Conservation (phyloP, 2,797 vertebrate species). For the Syngnathus acus region DNA sequence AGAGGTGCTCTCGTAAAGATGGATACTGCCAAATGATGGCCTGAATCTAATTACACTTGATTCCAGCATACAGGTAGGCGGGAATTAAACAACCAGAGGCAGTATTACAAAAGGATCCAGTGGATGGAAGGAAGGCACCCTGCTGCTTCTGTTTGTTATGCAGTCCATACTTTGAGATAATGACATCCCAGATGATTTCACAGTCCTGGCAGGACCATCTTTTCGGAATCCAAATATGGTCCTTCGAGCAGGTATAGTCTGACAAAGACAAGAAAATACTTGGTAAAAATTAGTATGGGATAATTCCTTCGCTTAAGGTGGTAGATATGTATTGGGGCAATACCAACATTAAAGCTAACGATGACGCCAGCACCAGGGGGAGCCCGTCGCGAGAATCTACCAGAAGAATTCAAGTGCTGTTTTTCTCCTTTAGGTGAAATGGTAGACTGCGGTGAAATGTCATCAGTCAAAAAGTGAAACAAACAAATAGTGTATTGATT, state of each 20-base stretch:
- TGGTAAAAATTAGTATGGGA: not conserved
- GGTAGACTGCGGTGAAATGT: slow-evolving; percentile 13
- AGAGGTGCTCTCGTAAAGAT: not conserved
- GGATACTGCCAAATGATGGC: not conserved
- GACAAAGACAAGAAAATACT: not conserved
- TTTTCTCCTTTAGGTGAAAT: slow-evolving; percentile 20
- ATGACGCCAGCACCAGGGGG: not conserved
- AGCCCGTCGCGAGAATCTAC: not conserved
- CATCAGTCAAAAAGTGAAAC: slow-evolving; percentile 14
- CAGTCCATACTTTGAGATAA: not conserved
- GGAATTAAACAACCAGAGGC: not conserved
- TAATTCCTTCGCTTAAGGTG: too few relatives aligned
- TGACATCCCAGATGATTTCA: not conserved
- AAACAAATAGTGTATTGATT: slow-evolving; percentile 37
- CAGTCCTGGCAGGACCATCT: not conserved
- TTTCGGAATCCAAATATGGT: not conserved
- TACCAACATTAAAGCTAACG: not conserved
- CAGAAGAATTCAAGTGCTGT: not conserved
- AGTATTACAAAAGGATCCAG: not conserved
- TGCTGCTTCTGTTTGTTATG: not conserved
- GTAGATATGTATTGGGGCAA: not conserved
- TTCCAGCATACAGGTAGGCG: not conserved
- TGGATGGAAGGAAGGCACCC: not conserved
- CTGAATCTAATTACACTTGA: not conserved
- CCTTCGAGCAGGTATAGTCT: not conserved